Conservation (phyloP, 2,888 invertebrate species). For the Platycheirus albimanus region DNA sequence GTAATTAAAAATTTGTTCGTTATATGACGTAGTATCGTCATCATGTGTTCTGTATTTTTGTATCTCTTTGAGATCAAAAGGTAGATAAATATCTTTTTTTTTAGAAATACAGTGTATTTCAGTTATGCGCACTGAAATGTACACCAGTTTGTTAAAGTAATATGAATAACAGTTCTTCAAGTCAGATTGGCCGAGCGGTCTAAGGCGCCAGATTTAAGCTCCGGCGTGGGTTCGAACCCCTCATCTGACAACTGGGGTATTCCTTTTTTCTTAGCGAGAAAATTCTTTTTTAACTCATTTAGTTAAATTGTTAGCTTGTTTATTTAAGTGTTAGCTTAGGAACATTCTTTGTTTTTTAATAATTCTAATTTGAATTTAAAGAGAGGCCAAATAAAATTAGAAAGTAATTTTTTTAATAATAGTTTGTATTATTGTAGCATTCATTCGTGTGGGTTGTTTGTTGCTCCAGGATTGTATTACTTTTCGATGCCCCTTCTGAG, state of each 20-base stretch:
- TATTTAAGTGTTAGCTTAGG: no score
- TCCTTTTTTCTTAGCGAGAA: no score
- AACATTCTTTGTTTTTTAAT: no score
- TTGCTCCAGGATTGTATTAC: no score
- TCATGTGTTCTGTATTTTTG: not conserved
- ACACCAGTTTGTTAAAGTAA: not conserved
- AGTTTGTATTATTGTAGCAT: no score
- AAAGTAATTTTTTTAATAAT: no score
- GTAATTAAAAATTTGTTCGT: conserved; percentile 34
- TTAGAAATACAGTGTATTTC: not conserved
- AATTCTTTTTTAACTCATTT: no score
- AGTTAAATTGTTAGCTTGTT: no score
- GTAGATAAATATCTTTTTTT: not conserved
- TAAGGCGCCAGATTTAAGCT: conserved; percentile 93
- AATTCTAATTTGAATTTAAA: no score
- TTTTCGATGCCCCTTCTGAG: no score
- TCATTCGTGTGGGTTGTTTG: no score
- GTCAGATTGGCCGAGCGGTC: conserved; percentile 92
- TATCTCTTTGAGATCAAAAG: not conserved
- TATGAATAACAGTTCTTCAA: conserved; percentile 1
- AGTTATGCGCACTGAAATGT: not conserved
- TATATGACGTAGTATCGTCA: not conserved
- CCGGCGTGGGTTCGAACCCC: conserved; percentile 94
- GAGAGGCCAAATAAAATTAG: no score
- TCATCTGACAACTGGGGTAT: conserved; percentile 86